A percentile compares a stretch with the other conserved stretches of the same genome.
Evolutionary conservation across 2,113 vertebrate genomes (phyloP).

Genomic region (Psophia crepitans): DNA sequence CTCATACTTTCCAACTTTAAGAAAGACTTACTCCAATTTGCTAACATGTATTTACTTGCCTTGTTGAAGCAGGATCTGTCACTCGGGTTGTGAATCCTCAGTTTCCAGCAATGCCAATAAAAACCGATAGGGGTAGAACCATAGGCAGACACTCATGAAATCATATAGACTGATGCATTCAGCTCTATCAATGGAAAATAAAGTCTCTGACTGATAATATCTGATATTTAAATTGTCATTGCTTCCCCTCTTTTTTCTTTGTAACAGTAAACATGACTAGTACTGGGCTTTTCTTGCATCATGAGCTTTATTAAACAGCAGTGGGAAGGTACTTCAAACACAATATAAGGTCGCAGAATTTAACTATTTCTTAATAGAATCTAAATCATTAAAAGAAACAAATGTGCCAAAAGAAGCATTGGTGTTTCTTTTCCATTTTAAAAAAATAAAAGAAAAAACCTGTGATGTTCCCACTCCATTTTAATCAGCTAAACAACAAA

Average conservation of each 20-base stretch:
- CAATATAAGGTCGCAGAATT: not conserved
- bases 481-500: not conserved
- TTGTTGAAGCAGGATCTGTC: not conserved
- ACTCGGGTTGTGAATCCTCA: not conserved
- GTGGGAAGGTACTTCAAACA: not conserved
- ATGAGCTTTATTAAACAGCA: not conserved
- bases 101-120: not conserved
- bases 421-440: not conserved
- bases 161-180: not conserved
- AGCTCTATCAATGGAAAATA: not conserved
- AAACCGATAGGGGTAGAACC: not conserved
- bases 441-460: not conserved
- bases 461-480: not conserved
- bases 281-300: not conserved
- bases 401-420: not conserved
- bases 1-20: not conserved
- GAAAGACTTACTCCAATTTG: not conserved
- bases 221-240: not conserved
- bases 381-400: not conserved
- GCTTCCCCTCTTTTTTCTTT: not conserved
- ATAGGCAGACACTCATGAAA: not conserved
- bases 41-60: not conserved
- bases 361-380: not conserved
- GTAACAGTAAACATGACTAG: not conserved
- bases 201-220: not conserved